Conservation (phyloP, 2,113 vertebrate genomes). For the Xyrauchen texanus region DNA sequence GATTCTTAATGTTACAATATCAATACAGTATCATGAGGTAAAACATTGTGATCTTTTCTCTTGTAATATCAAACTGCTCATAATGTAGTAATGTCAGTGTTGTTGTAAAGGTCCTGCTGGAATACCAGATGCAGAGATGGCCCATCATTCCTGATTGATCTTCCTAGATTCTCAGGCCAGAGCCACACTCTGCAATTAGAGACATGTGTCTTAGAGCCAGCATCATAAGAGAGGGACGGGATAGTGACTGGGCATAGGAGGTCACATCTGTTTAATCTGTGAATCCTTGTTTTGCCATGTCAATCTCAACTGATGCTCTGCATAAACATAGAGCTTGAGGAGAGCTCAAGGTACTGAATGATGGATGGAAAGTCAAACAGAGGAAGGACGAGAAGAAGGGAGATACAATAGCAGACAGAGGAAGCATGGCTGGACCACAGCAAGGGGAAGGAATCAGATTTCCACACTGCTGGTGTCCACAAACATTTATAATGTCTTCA, state of each 20-base stretch:
- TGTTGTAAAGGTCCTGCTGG: not conserved
- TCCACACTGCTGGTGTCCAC: not conserved
- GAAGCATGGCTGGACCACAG: not conserved
- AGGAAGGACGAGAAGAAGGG: not conserved
- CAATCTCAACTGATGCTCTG: conserved; percentile 20
- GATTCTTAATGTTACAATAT: too few relatives aligned
- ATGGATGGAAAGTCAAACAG: conserved; percentile 27
- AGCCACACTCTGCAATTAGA: too few relatives aligned
- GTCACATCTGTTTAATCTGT: not conserved
- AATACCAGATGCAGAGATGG: not conserved
- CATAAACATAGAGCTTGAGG: conserved; percentile 5
- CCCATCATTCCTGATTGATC: too few relatives aligned
- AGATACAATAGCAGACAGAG: not conserved
- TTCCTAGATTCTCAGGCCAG: too few relatives aligned
- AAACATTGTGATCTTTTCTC: too few relatives aligned
- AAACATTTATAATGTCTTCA: not conserved
- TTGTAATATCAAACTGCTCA: not conserved
- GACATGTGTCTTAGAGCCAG: too few relatives aligned
- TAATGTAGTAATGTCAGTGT: not conserved
- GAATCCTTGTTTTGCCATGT: conserved; percentile 11
- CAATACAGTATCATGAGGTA: too few relatives aligned
- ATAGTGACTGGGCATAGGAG: too few relatives aligned
- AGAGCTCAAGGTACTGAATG: not conserved
- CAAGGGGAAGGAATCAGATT: not conserved
- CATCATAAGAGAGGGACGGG: too few relatives aligned